Evolutionary conservation across 2,888 invertebrate species (phyloP).

Genomic region (Caenorhabditis becei): DNA sequence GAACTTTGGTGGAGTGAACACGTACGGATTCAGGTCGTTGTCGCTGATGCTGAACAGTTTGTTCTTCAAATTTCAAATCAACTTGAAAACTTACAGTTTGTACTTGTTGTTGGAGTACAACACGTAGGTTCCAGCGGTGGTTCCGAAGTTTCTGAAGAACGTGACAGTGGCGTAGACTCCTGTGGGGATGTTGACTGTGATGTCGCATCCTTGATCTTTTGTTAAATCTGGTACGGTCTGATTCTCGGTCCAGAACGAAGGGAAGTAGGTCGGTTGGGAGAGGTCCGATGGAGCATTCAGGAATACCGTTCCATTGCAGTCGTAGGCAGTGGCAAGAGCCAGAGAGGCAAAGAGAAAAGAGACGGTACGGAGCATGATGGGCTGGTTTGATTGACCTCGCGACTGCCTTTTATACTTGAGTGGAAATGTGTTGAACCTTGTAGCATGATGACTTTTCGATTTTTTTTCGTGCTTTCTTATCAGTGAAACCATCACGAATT

Average conservation of each 20-base stretch:
- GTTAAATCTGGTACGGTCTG: constrained; percentile 5
- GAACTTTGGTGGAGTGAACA: constrained; percentile 22
- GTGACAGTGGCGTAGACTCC: constrained; percentile 33
- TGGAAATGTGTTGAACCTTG: neutral
- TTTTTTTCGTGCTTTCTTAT: neutral
- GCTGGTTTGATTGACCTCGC: neutral
- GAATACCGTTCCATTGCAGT: constrained; percentile 10
- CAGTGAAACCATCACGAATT: constrained; percentile 21
- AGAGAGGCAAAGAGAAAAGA: constrained; percentile 1
- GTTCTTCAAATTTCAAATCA: neutral
- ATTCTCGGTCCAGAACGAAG: constrained; percentile 1
- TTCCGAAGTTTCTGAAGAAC: constrained; percentile 2
- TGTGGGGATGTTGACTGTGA: constrained; percentile 9
- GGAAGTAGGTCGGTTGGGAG: constrained; percentile 16
- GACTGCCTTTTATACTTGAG: neutral
- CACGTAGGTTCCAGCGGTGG: constrained; percentile 1
- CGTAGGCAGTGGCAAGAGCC: constrained; percentile 14
- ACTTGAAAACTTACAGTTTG: constrained; percentile 6
- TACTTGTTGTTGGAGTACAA: constrained; percentile 16
- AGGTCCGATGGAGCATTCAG: constrained; percentile 25
- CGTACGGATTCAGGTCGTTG: constrained; percentile 29
- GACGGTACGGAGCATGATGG: constrained; percentile 12
- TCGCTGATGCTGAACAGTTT: constrained; percentile 16
- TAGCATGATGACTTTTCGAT: neutral
- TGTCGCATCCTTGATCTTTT: neutral